phyloP scores from a whole-genome alignment of 2,113 vertebrate species.

The Procavia capensis region DNA sequence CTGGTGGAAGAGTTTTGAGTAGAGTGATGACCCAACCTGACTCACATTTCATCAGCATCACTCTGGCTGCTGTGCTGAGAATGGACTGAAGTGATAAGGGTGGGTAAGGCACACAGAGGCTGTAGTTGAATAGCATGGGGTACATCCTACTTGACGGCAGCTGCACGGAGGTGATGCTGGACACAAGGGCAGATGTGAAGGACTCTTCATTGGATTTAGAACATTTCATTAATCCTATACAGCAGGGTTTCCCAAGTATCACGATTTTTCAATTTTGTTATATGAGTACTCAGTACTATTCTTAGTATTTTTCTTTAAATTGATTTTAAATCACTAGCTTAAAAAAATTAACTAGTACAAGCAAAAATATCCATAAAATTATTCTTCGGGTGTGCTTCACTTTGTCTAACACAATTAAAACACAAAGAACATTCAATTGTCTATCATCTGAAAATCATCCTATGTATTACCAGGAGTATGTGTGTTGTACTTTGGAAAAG shows the following conservation, averaged over 20 bases:
- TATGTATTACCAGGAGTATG: not conserved
- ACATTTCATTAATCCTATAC: not conserved
- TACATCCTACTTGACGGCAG: not conserved
- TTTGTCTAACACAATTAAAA: conserved; percentile 39
- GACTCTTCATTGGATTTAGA: not conserved
- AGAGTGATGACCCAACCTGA: not conserved
- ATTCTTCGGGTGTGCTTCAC: not conserved
- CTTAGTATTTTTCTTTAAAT: conserved; percentile 32
- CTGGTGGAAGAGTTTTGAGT: not conserved
- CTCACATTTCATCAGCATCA: not conserved
- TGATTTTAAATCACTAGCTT: conserved; percentile 41
- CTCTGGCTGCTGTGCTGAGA: not conserved
- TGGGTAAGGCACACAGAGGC: not conserved
- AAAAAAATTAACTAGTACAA: not conserved
- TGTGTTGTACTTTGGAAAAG: not conserved
- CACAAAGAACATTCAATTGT: not conserved
- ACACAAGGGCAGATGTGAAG: not conserved
- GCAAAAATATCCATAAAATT: not conserved
- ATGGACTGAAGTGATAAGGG: not conserved
- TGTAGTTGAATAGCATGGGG: not conserved
- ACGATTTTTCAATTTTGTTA: not conserved
- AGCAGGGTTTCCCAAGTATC: not conserved
- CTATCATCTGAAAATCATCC: not conserved
- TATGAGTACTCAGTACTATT: conserved; percentile 14
- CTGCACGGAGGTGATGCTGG: not conserved